These are phyloP conservation scores for Chloroclysta siterata DNA, from an alignment of 2,888 invertebrate genomes.

Conservation along the genomic window DNA sequence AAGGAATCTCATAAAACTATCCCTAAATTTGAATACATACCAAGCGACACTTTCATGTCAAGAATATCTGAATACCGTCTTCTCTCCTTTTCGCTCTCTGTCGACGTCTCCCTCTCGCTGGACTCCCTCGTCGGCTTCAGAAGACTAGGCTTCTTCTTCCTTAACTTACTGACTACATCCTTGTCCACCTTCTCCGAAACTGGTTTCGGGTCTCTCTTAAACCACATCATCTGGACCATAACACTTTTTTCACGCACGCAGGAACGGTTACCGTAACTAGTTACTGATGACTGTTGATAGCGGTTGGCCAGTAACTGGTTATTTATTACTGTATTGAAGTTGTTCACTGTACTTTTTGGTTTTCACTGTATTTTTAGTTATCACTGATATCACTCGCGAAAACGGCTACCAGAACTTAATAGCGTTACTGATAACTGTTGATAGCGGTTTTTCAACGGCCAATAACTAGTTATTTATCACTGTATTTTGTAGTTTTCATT, in stretches of 20 bases:
- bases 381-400: conserved; percentile 1
- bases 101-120: conserved; percentile 77
- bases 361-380: neutral
- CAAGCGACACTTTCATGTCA: conserved; percentile 75
- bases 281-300: neutral
- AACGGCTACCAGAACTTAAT: conserved; percentile 5
- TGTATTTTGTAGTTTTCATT: conserved; percentile 6
- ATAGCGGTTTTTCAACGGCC: neutral
- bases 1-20: conserved; percentile 44
- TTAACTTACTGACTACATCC: conserved; percentile 64
- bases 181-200: conserved; percentile 69
- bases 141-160: conserved; percentile 72
- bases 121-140: conserved; percentile 76
- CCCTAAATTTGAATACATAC: conserved; percentile 54
- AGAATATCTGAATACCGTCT: conserved; percentile 77
- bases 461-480: conserved; percentile 7
- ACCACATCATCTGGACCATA: conserved; percentile 75
- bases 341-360: conserved; percentile 8
- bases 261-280: conserved; percentile 11
- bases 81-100: conserved; percentile 78
- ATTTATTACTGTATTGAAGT: neutral
- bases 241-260: conserved; percentile 25
- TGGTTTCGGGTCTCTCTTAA: conserved; percentile 75
- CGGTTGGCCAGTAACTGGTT: neutral
- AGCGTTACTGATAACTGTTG: neutral